Conservation (phyloP, 92 coral and sea anemone genomes). For the Phenganax subtilis region DNA sequence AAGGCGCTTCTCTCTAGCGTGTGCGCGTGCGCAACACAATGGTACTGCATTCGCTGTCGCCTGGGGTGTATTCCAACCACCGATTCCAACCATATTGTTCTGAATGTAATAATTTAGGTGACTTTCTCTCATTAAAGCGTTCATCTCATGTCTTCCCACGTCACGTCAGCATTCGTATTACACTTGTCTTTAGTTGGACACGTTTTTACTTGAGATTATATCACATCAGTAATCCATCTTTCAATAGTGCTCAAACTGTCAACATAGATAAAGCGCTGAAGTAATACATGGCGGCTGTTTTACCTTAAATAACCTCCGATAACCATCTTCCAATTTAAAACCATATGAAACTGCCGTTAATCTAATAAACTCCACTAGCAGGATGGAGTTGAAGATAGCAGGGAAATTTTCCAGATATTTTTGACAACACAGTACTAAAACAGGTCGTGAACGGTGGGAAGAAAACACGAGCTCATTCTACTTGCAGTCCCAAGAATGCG, state of each 20-base stretch:
- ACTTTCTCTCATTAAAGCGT: not conserved
- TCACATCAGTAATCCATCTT: slow-evolving; percentile 37
- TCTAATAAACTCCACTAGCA: slow-evolving; percentile 29
- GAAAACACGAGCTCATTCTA: not conserved
- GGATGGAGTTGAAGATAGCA: slow-evolving; percentile 20
- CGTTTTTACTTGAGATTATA: slow-evolving; percentile 33
- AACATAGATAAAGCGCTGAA: slow-evolving; percentile 27
- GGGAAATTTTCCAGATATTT: slow-evolving; percentile 16
- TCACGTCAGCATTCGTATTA: slow-evolving; percentile 31
- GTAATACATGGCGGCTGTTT: slow-evolving; percentile 16
- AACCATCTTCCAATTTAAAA: slow-evolving; percentile 35
- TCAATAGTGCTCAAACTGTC: slow-evolving; percentile 42
- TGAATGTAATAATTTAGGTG: not conserved
- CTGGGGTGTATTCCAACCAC: too few relatives aligned
- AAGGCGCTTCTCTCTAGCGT: too few relatives aligned
- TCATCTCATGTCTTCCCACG: slow-evolving; percentile 20
- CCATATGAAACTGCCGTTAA: slow-evolving; percentile 25
- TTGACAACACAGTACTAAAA: not conserved
- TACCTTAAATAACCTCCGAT: slow-evolving; percentile 28
- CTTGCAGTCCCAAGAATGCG: not conserved
- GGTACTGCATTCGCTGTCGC: too few relatives aligned
- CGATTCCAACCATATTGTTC: too few relatives aligned
- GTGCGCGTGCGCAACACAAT: too few relatives aligned
- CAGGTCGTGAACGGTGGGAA: too few relatives aligned
- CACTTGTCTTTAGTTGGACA: slow-evolving; percentile 31